A percentile compares a stretch with the other conserved stretches of the same genome.
Evolutionary conservation across 2,888 invertebrate species (phyloP).

Genomic region (Julus scanicus): DNA sequence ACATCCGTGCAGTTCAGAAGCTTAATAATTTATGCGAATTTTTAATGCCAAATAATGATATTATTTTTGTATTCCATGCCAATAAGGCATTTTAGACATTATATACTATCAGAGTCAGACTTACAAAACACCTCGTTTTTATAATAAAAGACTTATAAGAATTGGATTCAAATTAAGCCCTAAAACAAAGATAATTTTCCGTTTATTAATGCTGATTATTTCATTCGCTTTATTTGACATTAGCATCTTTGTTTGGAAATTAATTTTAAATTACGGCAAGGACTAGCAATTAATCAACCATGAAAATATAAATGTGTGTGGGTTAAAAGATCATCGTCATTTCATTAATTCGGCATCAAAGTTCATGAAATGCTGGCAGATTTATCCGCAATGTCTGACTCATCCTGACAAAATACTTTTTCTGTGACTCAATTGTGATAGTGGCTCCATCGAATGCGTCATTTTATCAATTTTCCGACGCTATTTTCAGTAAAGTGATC

Average conservation of each 20-base stretch:
- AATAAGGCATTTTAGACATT: not conserved
- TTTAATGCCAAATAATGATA: not conserved
- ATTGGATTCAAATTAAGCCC: not conserved
- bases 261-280: not conserved
- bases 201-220: not conserved
- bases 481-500: not conserved
- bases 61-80: not conserved
- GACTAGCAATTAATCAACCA: not conserved
- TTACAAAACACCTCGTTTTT: not conserved
- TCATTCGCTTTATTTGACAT: not conserved
- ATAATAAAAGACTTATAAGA: not conserved
- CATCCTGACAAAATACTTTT: not conserved
- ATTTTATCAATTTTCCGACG: not conserved
- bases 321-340: not conserved
- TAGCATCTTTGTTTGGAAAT: not conserved
- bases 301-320: not conserved
- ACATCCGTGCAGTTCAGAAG: not conserved
- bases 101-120: no score
- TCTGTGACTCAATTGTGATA: not conserved
- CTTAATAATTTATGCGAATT: not conserved
- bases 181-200: no score
- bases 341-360: not conserved
- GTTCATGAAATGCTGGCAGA: not conserved
- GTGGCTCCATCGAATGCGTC: not conserved
- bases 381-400: not conserved